Evolutionary conservation across 1,140 invertebrate species (phyloP).

Genomic region (Ceratina japonica): DNA sequence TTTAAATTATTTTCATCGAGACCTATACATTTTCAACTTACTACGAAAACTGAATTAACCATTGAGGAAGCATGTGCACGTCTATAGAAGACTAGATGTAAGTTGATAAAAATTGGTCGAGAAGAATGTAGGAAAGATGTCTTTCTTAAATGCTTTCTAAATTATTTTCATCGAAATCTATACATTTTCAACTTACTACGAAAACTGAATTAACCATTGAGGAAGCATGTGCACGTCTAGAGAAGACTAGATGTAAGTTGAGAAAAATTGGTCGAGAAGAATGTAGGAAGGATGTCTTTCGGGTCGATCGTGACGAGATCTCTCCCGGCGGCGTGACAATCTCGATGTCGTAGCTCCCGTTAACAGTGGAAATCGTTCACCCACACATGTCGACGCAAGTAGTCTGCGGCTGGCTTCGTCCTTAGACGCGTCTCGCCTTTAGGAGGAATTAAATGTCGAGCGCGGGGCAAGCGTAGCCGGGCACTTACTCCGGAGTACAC

Average conservation of each 20-base stretch:
- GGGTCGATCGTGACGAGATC: conserved; percentile 46
- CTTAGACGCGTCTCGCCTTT: conserved; percentile 37
- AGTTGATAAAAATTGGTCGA: too few relatives aligned
- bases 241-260: neutral
- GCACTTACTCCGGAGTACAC: neutral
- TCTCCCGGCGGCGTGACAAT: conserved; percentile 49
- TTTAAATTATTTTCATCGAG: too few relatives aligned
- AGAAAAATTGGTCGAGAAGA: neutral
- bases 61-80: too few relatives aligned
- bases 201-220: too few relatives aligned
- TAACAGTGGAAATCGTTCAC: conserved; percentile 37
- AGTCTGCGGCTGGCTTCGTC: conserved; percentile 12
- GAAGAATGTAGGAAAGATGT: too few relatives aligned
- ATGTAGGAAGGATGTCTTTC: conserved; percentile 18
- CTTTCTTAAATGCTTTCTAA: too few relatives aligned
- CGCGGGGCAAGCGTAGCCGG: conserved; percentile 33
- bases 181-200: too few relatives aligned
- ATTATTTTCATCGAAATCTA: too few relatives aligned
- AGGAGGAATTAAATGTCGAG: conserved; percentile 55
- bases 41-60: too few relatives aligned
- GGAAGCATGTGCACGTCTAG: too few relatives aligned
- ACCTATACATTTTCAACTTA: too few relatives aligned
- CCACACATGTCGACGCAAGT: conserved; percentile 34
- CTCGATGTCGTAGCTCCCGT: conserved; percentile 51
- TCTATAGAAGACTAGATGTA: too few relatives aligned